A percentile compares a stretch with the other conserved stretches of the same genome.
These are phyloP conservation scores for Rhea americana DNA, from an alignment of 2,113 vertebrate species.

Conservation along the genomic window DNA sequence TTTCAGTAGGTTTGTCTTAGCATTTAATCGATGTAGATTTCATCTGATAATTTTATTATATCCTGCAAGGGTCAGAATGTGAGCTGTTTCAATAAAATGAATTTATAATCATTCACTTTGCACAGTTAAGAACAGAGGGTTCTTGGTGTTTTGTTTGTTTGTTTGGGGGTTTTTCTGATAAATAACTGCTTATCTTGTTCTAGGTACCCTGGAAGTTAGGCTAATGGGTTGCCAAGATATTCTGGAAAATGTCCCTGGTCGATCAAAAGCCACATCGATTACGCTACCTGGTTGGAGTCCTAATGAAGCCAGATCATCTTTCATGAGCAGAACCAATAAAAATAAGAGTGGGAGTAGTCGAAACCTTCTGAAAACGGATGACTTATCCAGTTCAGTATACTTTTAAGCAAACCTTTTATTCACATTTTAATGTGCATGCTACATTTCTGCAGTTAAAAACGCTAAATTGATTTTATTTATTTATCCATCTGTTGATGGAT, in stretches of 20 bases:
- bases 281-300: slow-evolving; percentile 95
- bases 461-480: background rate
- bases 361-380: slow-evolving; percentile 93
- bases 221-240: slow-evolving; percentile 99
- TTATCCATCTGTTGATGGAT: background rate
- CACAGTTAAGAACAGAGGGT: background rate
- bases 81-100: background rate
- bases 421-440: background rate
- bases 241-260: slow-evolving; percentile 94
- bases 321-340: slow-evolving; percentile 94
- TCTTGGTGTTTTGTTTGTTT: too few species aligned
- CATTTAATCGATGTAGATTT: background rate
- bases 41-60: background rate
- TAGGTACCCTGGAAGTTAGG: slow-evolving; percentile 97
- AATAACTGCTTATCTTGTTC: background rate
- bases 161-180: background rate
- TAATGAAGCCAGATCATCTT: slow-evolving; percentile 93
- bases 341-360: slow-evolving; percentile 89
- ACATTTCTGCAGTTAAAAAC: background rate
- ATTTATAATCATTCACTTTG: background rate
- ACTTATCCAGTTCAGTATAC: slow-evolving; percentile 93
- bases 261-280: slow-evolving; percentile 91
- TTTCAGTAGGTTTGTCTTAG: slow-evolving; percentile 10
- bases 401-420: background rate
- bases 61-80: background rate